These are phyloP conservation scores for Sebastolobus altivelis DNA, from an alignment of 2,797 vertebrate genomes.

Conservation along the genomic window DNA sequence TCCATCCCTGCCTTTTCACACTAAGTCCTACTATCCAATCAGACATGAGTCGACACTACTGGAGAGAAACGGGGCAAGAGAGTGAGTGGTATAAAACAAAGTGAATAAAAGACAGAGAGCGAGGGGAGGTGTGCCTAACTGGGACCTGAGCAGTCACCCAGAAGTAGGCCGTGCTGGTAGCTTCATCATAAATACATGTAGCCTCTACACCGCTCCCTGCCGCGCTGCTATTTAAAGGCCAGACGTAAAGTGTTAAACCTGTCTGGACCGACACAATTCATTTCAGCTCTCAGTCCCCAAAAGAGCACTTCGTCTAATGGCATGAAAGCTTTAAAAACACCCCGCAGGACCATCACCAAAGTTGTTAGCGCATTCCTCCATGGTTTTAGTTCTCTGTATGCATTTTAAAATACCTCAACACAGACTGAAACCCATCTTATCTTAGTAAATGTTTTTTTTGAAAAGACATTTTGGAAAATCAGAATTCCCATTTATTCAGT, in stretches of 20 bases:
- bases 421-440: not conserved
- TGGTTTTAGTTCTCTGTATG: not conserved
- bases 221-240: conserved; percentile 66
- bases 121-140: conserved; percentile 7
- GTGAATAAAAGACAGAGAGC: conserved; percentile 3
- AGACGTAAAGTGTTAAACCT: conserved; percentile 61
- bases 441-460: not conserved
- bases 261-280: conserved; percentile 45
- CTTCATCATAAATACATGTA: conserved; percentile 77
- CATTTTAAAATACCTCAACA: conserved; percentile 5
- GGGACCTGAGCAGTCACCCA: conserved; percentile 58
- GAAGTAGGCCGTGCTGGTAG: conserved; percentile 68
- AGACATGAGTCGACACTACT: not conserved
- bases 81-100: conserved; percentile 6
- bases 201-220: conserved; percentile 25
- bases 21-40: no score
- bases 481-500: not conserved
- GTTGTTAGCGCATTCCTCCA: not conserved
- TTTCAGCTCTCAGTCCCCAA: conserved; percentile 28
- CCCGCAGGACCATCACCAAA: not conserved
- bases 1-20: not conserved
- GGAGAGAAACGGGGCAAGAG: not conserved
- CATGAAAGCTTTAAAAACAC: conserved; percentile 14
- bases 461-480: not conserved
- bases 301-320: conserved; percentile 23